Evolutionary conservation across 30 jellyfish, hydroid and myxozoan species (phyloP).

Genomic region (Aurelia sp.): DNA sequence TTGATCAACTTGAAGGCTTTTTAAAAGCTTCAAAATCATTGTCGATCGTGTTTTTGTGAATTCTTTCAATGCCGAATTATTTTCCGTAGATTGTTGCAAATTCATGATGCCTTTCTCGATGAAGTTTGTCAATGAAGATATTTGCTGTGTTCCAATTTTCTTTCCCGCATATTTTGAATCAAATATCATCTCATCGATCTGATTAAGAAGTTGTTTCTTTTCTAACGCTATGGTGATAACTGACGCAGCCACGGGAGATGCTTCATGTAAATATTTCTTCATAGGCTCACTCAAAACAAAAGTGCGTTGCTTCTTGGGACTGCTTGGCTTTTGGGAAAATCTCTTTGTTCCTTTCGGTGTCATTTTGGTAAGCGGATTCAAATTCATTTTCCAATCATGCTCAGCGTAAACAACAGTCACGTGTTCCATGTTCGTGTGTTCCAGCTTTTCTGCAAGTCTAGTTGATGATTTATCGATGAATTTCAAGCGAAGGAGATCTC

Average conservation of each 20-base stretch:
- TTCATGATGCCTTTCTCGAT: slow-evolving; percentile 51
- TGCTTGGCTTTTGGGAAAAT: not conserved
- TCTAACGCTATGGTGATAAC: slow-evolving; percentile 54
- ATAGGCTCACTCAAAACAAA: slow-evolving; percentile 51
- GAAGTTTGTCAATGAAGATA: slow-evolving; percentile 31
- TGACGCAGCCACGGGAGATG: slow-evolving; percentile 76
- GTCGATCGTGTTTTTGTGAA: slow-evolving; percentile 25
- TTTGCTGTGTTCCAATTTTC: slow-evolving; percentile 40
- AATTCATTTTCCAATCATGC: slow-evolving; percentile 46
- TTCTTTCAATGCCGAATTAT: slow-evolving; percentile 32
- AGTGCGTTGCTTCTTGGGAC: not conserved
- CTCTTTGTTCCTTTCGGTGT: not conserved
- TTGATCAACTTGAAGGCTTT: slow-evolving; percentile 42
- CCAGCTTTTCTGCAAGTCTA: slow-evolving; percentile 42
- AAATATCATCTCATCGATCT: slow-evolving; percentile 41
- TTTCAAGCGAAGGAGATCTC: slow-evolving; percentile 35
- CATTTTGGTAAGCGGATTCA: not conserved
- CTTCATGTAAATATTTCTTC: slow-evolving; percentile 58
- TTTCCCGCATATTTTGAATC: slow-evolving; percentile 29
- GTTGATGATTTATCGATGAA: slow-evolving; percentile 32
- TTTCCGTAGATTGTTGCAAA: slow-evolving; percentile 36
- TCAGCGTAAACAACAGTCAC: slow-evolving; percentile 10
- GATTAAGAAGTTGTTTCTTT: slow-evolving; percentile 43
- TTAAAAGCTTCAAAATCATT: slow-evolving; percentile 18
- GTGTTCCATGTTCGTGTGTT: slow-evolving; percentile 24